These are phyloP conservation scores for Adoxophyes honmai DNA, from an alignment of 1,140 invertebrate species.

Conservation along the genomic window DNA sequence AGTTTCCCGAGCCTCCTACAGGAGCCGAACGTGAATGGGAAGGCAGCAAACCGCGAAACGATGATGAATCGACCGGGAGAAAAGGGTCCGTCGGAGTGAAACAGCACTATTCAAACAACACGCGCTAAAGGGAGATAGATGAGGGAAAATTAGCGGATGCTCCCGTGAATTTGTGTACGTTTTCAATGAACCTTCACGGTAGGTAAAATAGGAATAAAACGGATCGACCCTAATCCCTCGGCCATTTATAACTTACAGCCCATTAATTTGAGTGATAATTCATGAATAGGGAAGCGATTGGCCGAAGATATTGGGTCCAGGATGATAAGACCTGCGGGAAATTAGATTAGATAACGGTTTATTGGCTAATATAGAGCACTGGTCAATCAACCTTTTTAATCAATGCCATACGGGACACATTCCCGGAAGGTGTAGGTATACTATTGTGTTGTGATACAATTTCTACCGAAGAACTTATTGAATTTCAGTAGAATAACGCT, in stretches of 20 bases:
- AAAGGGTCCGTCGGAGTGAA: conserved; percentile 57
- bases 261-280: conserved; percentile 76
- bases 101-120: conserved; percentile 25
- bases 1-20: too few relatives aligned
- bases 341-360: conserved; percentile 9
- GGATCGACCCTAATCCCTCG: conserved; percentile 67
- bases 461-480: too few relatives aligned
- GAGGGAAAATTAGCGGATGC: conserved; percentile 64
- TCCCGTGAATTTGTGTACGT: conserved; percentile 71
- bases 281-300: conserved; percentile 56
- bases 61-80: conserved; percentile 66
- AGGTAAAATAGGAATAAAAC: conserved; percentile 75
- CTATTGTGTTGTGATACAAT: too few relatives aligned
- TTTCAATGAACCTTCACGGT: conserved; percentile 75
- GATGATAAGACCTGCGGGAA: not conserved
- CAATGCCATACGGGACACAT: not conserved
- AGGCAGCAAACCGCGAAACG: conserved; percentile 68
- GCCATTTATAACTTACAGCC: conserved; percentile 75
- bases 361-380: not conserved
- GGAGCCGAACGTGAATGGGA: conserved; percentile 47
- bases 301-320: conserved; percentile 48
- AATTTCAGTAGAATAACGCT: too few relatives aligned
- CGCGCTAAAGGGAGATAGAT: conserved; percentile 31
- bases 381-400: not conserved
- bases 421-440: too few relatives aligned